Evolutionary conservation across 1,140 invertebrate species (phyloP), one percentile per base, ranked within the genome.

Genomic region (Tetragnatha versicolor): DNA sequence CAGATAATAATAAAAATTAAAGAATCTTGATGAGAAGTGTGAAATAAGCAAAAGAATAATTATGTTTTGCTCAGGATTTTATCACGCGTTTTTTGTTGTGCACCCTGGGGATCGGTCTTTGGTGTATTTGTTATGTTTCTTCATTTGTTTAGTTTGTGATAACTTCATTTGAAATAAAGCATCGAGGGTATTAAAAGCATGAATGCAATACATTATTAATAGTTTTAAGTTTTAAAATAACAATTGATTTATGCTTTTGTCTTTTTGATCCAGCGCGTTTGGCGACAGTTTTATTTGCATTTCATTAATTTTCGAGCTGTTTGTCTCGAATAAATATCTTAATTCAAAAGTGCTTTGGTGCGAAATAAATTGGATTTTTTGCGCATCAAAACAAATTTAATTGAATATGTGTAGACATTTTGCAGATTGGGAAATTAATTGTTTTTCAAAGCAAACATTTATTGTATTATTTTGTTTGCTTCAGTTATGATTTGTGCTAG

Each of bases 1-100:
- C 17, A 51, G 22, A 51, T 33, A 51, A 68, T 68, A 51, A 68
- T 49, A 60, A 53, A 53, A 53, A 63, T 63, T 63, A 63, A 63
- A 63, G 33, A 27, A 39, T 22, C 27, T 12, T 63, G 60, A 63
- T 63, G 37, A 42, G 33, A 63, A 27, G 10, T 45, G 1, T 42
- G 27, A 39, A 33, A 58, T 31, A 33, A 58, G 17, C 5, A 33
- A 33, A 14, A 17, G 14, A 58, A 58, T 58, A 58, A 58, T 58
- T 58, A 35, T 58, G 10, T 58, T 58, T 58, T 58, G n/a, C n/a
- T n/a, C n/a, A n/a, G n/a, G n/a, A n/a, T n/a, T n/a, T n/a, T n/a
- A n/a, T n/a, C n/a, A n/a, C n/a, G n/a, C n/a, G n/a, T n/a, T 58
- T 58, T 17, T 58, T 31, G n/a, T 35, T 33, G 17, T 33, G 35